Percentiles rank a stretch among this genome's conserved stretches.
Conservation (phyloP, 1,140 invertebrate species). For the Atopsyche davidsoni region DNA sequence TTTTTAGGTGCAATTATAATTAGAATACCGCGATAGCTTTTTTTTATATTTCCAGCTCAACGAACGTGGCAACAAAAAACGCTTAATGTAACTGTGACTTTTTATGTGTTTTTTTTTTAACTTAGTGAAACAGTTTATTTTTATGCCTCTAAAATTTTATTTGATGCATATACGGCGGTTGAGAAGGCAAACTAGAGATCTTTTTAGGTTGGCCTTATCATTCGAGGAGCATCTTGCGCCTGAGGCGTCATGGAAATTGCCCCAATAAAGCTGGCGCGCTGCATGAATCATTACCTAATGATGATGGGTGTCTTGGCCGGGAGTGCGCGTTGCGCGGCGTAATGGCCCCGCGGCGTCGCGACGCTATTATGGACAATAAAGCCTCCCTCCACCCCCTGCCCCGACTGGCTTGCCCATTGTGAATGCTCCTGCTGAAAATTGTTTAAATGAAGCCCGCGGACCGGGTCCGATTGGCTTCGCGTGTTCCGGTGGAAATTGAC, state of each 20-base stretch:
- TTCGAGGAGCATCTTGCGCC: neutral
- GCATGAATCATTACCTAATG: slow-evolving; percentile 28
- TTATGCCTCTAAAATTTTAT: no score
- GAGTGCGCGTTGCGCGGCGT: slow-evolving; percentile 13
- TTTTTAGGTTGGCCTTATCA: neutral
- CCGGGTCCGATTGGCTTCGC: no score
- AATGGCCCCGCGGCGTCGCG: slow-evolving; percentile 18
- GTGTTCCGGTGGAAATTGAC: neutral
- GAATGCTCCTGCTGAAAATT: neutral
- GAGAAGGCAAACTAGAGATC: no score
- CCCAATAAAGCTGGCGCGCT: slow-evolving; percentile 16
- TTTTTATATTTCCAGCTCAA: no score
- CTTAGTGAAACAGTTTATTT: no score
- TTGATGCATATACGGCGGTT: no score
- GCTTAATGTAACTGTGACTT: no score
- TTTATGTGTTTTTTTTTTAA: no score
- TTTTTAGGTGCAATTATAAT: no score
- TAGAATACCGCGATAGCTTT: no score
- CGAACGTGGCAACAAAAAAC: no score
- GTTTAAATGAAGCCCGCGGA: no score
- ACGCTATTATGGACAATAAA: slow-evolving; percentile 24
- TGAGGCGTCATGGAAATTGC: slow-evolving; percentile 18
- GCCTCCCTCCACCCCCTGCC: slow-evolving; percentile 5
- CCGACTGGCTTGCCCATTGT: neutral
- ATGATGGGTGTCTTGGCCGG: slow-evolving; percentile 26